Percentiles rank a stretch among this genome's conserved stretches.
Conservation (phyloP, 2,888 invertebrate species). For the Acholoe squamosa region DNA sequence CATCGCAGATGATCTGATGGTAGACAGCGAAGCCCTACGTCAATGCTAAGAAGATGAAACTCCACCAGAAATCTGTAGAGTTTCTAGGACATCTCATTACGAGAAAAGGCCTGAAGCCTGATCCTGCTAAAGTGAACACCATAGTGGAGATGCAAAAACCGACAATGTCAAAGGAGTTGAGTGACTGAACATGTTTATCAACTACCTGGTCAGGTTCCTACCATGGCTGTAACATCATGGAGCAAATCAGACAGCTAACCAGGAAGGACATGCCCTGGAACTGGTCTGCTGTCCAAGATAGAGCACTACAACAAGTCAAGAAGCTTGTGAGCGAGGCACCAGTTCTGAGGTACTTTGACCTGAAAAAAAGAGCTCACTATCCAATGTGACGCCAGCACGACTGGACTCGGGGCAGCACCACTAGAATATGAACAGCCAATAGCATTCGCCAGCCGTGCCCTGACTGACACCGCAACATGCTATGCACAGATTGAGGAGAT, state of each 20-base stretch:
- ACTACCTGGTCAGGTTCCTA: no score
- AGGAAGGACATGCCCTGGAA: neutral
- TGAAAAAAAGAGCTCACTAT: neutral
- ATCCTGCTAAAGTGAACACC: slow-evolving; percentile 69
- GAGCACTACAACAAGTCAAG: neutral
- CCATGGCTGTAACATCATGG: no score
- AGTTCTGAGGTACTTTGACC: neutral
- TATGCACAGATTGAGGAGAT: no score
- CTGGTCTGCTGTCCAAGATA: neutral
- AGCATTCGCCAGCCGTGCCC: no score
- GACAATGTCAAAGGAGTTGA: slow-evolving; percentile 41
- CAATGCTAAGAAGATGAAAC: slow-evolving; percentile 66
- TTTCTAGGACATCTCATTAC: slow-evolving; percentile 70
- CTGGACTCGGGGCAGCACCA: no score
- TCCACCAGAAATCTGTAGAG: slow-evolving; percentile 64
- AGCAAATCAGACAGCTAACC: neutral
- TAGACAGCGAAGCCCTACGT: slow-evolving; percentile 68
- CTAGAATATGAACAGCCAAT: no score
- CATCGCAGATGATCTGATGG: slow-evolving; percentile 71
- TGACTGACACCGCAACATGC: no score
- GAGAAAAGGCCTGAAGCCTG: slow-evolving; percentile 66
- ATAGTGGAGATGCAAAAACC: slow-evolving; percentile 69
- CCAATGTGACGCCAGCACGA: neutral
- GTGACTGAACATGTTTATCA: no score
- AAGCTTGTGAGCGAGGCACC: slow-evolving; percentile 1